Evolutionary conservation across 2,888 invertebrate genomes (phyloP), one percentile per base, ranked within the genome.

Genomic region (Callimorpha dominula): DNA sequence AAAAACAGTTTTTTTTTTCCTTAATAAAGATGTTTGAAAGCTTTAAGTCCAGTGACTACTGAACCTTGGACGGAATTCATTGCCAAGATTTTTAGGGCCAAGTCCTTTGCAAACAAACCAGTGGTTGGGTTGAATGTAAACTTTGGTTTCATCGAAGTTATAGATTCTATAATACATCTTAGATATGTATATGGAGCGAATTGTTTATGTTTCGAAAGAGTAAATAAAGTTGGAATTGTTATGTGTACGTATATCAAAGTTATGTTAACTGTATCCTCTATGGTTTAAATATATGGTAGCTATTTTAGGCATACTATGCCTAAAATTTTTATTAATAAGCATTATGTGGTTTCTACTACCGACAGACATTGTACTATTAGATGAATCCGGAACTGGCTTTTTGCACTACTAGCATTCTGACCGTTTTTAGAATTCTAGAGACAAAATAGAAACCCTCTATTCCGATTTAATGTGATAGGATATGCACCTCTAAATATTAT

Each of bases 1-100:
- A 49, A 65, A 12, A 43, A 60, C 20, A 17, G 4, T 6, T 31
- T 4, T 11, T 20, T 75, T 63, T 72, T 12, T 42, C 57, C 17
- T 54, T 65, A 73, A 70, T 65, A 67, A 71, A 79, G 42, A 72
- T 65, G 17, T 68, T 75, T 17, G 64, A 63, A 71, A n/a, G 7
- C 20, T 49, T 70, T 54, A 65, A 52, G 73, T 68, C 40, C 43
- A 46, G 5, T 52, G 66, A n/a, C 20, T 72, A 52, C 62, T 67
- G 31, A 67, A 68, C 52, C 50, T 63, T 60, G 62, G 50, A 67
- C 62, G 40, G 63, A 72, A 63, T 67, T 67, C 46, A 63, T 72
- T 63, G 43, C 12, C 52, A 40, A 15, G 65, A 63, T 72, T 63
- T 72, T 72, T 72, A 52, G 31, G 71, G 12, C 62, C 46, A 63